Evolutionary conservation across 2,113 vertebrate species (phyloP).

Genomic region (Labeo catla): DNA sequence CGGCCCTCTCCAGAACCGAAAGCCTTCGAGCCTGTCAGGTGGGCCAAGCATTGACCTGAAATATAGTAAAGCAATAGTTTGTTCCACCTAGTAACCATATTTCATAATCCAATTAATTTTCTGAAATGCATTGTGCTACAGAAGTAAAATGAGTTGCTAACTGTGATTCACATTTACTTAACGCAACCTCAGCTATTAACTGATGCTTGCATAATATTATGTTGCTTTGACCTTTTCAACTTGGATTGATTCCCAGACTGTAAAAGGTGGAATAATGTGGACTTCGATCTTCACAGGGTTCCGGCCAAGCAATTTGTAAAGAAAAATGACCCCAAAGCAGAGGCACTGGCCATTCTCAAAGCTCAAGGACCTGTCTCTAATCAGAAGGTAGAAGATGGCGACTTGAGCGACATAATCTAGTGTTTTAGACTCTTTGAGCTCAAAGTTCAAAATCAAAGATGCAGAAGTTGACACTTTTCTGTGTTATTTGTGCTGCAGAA

Average conservation of each 20-base stretch:
- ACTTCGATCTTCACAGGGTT: constrained; percentile 66
- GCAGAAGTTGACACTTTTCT: not conserved
- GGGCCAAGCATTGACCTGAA: not conserved
- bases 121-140: too few relatives aligned
- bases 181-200: not conserved
- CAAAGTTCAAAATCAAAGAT: not conserved
- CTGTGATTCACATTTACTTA: not conserved
- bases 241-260: constrained; percentile 4
- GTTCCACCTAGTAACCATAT: not conserved
- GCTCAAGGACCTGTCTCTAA: constrained; percentile 60
- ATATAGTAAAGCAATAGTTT: not conserved
- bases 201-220: not conserved
- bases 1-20: constrained; percentile 76
- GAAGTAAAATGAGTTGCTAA: not conserved
- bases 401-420: not conserved
- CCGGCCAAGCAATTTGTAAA: constrained; percentile 75
- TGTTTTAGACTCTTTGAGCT: not conserved
- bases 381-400: constrained; percentile 63
- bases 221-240: constrained; percentile 8
- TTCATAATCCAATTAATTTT: not conserved
- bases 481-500: constrained; percentile 57
- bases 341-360: constrained; percentile 88
- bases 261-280: not conserved
- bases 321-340: constrained; percentile 87
- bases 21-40: constrained; percentile 80